phyloP scores from a whole-genome alignment of 1,140 invertebrate genomes.

The Apis dorsata region DNA sequence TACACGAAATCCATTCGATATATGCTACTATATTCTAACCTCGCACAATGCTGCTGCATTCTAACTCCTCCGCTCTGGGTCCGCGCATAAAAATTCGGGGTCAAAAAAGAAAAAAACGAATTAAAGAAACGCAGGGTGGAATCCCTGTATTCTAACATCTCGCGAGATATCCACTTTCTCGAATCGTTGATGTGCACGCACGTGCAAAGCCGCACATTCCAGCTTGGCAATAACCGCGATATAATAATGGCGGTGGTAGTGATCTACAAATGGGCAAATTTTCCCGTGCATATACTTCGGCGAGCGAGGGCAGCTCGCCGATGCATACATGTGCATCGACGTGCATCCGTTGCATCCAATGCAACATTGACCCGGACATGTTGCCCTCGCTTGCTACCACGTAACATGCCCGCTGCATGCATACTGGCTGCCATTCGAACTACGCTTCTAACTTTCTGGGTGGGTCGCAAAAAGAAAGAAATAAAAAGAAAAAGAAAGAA shows the following conservation, averaged over 20 bases:
- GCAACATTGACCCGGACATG: slow-evolving; percentile 66
- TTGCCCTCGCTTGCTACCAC: slow-evolving; percentile 56
- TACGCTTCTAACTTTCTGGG: slow-evolving; percentile 10
- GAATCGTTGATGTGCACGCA: neutral
- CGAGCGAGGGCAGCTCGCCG: slow-evolving; percentile 31
- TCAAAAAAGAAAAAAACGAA: too few relatives aligned
- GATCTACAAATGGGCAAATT: slow-evolving; percentile 21
- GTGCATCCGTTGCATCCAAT: slow-evolving; percentile 54
- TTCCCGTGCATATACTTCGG: slow-evolving; percentile 14
- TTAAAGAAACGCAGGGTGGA: too few relatives aligned
- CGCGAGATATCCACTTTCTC: neutral
- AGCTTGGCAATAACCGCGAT: neutral
- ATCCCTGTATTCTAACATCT: neutral
- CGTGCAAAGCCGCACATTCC: neutral
- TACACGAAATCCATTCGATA: too few relatives aligned
- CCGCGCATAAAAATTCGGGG: too few relatives aligned
- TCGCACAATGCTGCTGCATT: too few relatives aligned
- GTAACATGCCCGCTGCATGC: slow-evolving; percentile 40
- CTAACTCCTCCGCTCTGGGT: too few relatives aligned
- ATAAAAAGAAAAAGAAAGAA: neutral
- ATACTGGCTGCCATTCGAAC: slow-evolving; percentile 33
- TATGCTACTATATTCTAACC: too few relatives aligned
- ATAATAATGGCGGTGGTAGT: neutral
- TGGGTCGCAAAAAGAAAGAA: neutral
- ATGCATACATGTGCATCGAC: slow-evolving; percentile 61